Evolutionary conservation across 2,113 vertebrate species (phyloP), one percentile per base, ranked within the genome.

Genomic region (Syngnathus scovelli): DNA sequence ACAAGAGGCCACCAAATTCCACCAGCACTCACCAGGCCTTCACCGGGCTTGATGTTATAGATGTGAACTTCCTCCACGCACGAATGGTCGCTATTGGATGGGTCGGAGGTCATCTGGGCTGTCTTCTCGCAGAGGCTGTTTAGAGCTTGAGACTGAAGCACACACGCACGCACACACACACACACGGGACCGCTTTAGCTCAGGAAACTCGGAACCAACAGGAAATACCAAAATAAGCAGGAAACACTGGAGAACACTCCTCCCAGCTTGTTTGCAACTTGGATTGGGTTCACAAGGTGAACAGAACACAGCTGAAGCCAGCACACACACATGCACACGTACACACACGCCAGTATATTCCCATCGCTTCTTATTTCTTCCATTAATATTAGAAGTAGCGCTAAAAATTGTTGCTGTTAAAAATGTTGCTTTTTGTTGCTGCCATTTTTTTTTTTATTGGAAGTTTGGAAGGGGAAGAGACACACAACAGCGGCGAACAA

Each of bases 61-160:
- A 98, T 89, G 67, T 91, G 91, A 48, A 99, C 95, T 60, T 98
- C 94, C 72, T 97, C 94, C 83, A 98, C 86, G 74, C 93, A 93
- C 0, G 95, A 84, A 68, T 88, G 85, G 69, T 95, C 94, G 64
- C 85, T 93, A 89, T 92, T 90, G 0, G 92, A 69, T 0, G 94
- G 93, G 75, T 96, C 95, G 1, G 92, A 90, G 41, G 94, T 87
- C 13, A 79, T 89, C 44, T 89, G 91, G 65, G 91, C 90, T 0
- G 92, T 95, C 81, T 95, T 92, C 76, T 98, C 95, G 5, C 96
- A 96, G 85, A 98, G 91, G n/a, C 87, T 80, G 78, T 93, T 98
- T 75, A 99, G 89, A 78, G 94, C 88, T 77, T 88, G 93, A 13
- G 95, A 94, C 97, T 99, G 77, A 64, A 86, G 83, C 49, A 65